Base-by-base conservation (phyloP, 2,113 vertebrate genomes). In the Hypocryptadius cinnamomeus region DNA sequence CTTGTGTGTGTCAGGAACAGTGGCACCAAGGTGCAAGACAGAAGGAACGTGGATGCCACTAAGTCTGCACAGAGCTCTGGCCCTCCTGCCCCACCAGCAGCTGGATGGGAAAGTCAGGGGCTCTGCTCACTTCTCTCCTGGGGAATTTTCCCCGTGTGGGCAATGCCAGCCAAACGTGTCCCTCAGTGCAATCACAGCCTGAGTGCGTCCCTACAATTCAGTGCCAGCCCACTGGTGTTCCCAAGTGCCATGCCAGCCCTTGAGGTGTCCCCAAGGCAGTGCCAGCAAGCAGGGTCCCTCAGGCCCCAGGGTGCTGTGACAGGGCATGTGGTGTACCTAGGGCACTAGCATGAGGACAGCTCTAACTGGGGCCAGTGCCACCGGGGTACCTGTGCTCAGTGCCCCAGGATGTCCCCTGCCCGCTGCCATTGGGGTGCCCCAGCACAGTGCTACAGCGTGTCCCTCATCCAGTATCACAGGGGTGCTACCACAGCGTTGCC, bases 301-400 rank as follows among this genome's bases (percentile, higher is more conserved):
- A 19, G 60, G 31, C 18, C 12, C 7, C 71, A 47, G 16, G 15
- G 17, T 27, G 19, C 56, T 48, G 65, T 19, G 24, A 33, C 47
- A 30, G 24, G 35, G n/a, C 8, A 25, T 5, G 18, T 31, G 19
- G 15, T 33, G 13, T 13, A 24, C 37, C 24, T 11, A 21, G 18
- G 33, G 12, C 74, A 35, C 21, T 15, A 17, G 35, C 1, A 1
- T 0, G 2, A 50, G n/a, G 21, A 45, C 47, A 63, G 10, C n/a
- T 63, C 33, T 37, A 47, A 18, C 28, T 1, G 3, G 31, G 60
- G 66, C 51, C 51, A 22, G 28, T n/a, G 51, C 57, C 59, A 51
- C 20, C 1, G 3, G 33, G 28, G 10, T 40, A 27, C 37, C 57
- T 17, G 2, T 15, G 5, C 25, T 18, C 33, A 5, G 48, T 50